Evolutionary conservation across 2,797 vertebrate species (phyloP), one percentile per base, ranked within the genome.

Genomic region (Oreochromis grahami): DNA sequence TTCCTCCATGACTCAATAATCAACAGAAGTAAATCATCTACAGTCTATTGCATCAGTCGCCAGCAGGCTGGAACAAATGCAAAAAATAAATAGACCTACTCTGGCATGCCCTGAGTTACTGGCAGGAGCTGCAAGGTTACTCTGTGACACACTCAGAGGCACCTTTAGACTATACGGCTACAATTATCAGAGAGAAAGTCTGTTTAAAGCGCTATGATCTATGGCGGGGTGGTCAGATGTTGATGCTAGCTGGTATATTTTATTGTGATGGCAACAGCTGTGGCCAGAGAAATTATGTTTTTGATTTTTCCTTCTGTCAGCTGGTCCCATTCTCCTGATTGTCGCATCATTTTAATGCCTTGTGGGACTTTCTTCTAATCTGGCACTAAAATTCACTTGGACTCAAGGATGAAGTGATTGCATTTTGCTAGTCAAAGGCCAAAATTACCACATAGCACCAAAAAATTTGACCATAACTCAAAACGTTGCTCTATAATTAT

Each of bases 21-120:
- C 92, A 94, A 91, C 92, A 88, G 78, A 94, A 91, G 91, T 95
- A 95, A 96, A 96, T 96, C 90, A 94, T 95, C 90, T 91, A 80
- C 87, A 91, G 87, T 93, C 89, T 93, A 92, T 88, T 92, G 88
- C 91, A 93, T 93, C 93, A 89, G 89, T 90, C 76, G 86, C 84
- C 90, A 93, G 90, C 92, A 91, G 91, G 87, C 91, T 93, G 93
- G 94, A 96, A 95, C 93, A 94, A 96, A 96, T 93, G 88, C 92
- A 93, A 86, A 93, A 93, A 93, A 93, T 92, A 94, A 96, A 96
- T 91, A 92, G 91, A 92, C 78, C 85, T 87, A 79, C 76, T 81
- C 85, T 88, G 91, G 91, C 92, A 89, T 91, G 87, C 78, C 58
- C 80, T 89, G 92, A 94, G 81, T 93, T 94, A 90, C 88, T 92